Base-by-base conservation (phyloP, 2,113 vertebrate species). In the Perca flavescens region DNA sequence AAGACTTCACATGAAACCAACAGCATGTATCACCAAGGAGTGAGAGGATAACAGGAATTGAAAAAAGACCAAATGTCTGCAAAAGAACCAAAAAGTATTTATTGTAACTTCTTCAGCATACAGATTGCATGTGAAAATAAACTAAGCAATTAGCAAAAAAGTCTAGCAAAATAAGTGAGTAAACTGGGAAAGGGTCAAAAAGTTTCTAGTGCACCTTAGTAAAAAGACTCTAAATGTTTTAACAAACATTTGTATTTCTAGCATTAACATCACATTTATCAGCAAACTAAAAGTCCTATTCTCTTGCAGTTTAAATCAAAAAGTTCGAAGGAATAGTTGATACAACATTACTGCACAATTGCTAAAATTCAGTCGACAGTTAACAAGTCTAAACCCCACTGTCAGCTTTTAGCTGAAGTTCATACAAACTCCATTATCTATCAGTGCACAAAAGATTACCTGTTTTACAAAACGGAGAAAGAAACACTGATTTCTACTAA, bases 341-440 rank as follows among this genome's bases (percentile, higher is more conserved):
- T 98, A 97, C 97, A 97, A 97, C 97, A 92, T 96, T 97, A 98
- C 97, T 95, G 96, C 96, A 96, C 95, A 96, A 96, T 96, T 94
- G 94, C 97, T 97, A 97, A 95, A 94, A 94, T 95, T 96, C 94
- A 93, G 93, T 93, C 93, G 95, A 95, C 93, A 93, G 87, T 93
- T 90, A 93, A 93, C 84, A 92, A 94, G 92, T 95, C 95, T 94
- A 94, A 95, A 94, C 93, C 89, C 89, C 87, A 67, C 90, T 91
- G 96, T 95, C 95, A 88, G 92, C 80, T 92, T 95, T 89, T 13
- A 91, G 6, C 49, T 90, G 77, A 80, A 96, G 95, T 96, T 94
- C 77, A 88, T 82, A 89, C 92, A 94, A 91, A 95, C 89, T 93
- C 78, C 90, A 92, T 87, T 87, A 87, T 76, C 81, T 90, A 90